phyloP scores from a whole-genome alignment of 2,888 invertebrate genomes.

The Seira ritae region DNA sequence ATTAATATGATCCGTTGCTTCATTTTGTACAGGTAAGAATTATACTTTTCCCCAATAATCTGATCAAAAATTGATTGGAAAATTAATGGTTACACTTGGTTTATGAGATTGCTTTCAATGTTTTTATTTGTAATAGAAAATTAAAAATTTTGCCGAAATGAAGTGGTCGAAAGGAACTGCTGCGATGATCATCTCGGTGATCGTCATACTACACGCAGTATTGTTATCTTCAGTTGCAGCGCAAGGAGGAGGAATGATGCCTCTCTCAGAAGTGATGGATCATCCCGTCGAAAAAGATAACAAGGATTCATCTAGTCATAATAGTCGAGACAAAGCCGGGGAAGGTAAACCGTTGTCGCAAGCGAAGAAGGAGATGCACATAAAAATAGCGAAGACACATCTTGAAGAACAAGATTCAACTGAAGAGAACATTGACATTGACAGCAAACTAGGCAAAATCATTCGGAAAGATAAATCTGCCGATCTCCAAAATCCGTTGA shows the following conservation, averaged over 20 bases:
- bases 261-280: constrained; percentile 56
- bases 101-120: too few species aligned
- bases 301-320: constrained; percentile 33
- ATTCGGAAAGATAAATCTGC: constrained; percentile 66
- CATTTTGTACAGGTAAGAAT: too few species aligned
- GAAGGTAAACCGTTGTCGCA: constrained; percentile 39
- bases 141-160: too few species aligned
- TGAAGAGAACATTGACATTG: background rate
- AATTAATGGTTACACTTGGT: too few species aligned
- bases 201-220: too few species aligned
- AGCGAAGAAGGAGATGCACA: constrained; percentile 64
- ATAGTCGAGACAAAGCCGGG: background rate
- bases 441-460: constrained; percentile 26
- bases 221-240: background rate
- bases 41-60: too few species aligned
- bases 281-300: constrained; percentile 42
- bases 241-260: constrained; percentile 53
- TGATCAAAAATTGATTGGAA: too few species aligned
- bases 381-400: constrained; percentile 65
- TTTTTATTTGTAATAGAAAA: too few species aligned
- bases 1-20: too few species aligned
- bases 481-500: constrained; percentile 67
- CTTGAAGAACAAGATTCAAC: constrained; percentile 39
- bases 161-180: too few species aligned
- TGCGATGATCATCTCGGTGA: too few species aligned